Evolutionary conservation across 2,797 vertebrate genomes (phyloP).

Genomic region (Zenarchopterus dispar): DNA sequence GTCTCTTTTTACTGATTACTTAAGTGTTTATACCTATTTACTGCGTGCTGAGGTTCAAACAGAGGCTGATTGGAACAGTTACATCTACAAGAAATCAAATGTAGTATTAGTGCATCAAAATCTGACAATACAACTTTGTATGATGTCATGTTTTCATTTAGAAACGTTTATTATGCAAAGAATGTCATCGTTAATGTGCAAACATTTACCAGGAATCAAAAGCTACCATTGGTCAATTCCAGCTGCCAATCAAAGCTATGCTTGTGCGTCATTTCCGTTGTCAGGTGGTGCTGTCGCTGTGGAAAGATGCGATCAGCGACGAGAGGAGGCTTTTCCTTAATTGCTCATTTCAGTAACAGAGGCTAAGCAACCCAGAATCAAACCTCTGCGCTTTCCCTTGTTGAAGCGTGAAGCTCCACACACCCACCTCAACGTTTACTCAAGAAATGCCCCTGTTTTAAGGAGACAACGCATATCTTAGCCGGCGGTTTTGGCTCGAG

Average conservation of each 20-base stretch:
- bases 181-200: conserved; percentile 61
- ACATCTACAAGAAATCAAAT: neutral
- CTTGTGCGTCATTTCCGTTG: conserved; percentile 95
- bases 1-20: neutral
- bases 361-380: conserved; percentile 65
- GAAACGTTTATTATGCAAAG: conserved; percentile 56
- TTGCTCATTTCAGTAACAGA: conserved; percentile 80
- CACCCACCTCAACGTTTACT: conserved; percentile 49
- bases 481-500: conserved; percentile 84
- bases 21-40: too few species aligned
- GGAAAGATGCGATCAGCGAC: conserved; percentile 89
- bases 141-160: conserved; percentile 64
- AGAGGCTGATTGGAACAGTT: too few species aligned
- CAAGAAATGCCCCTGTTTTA: conserved; percentile 77
- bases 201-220: conserved; percentile 21
- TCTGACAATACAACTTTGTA: conserved; percentile 14
- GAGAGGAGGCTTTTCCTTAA: conserved; percentile 84
- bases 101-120: neutral
- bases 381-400: conserved; percentile 39
- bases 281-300: conserved; percentile 93
- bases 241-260: conserved; percentile 71
- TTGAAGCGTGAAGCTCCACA: conserved; percentile 31
- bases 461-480: conserved; percentile 73
- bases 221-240: conserved; percentile 62
- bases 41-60: too few species aligned